Conservation (phyloP, 2,888 invertebrate genomes). For the Sphinx pinastri region DNA sequence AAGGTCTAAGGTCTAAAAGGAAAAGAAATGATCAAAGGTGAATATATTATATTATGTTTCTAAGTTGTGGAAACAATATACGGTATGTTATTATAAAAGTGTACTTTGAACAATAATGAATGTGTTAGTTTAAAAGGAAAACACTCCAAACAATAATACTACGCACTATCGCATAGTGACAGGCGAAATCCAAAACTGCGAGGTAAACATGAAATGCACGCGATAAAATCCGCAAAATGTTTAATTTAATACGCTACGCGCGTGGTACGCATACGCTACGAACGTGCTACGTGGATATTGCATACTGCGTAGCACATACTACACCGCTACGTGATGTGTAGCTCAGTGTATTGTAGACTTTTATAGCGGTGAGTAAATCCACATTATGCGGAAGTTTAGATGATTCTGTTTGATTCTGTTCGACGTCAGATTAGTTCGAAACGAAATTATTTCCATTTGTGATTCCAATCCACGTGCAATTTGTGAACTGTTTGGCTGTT, state of each 20-base stretch:
- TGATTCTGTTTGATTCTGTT: background rate
- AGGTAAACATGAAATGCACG: background rate
- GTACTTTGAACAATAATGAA: background rate
- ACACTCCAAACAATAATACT: background rate
- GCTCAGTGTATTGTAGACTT: constrained; percentile 4
- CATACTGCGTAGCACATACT: background rate
- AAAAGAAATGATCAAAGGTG: no score
- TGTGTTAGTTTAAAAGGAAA: background rate
- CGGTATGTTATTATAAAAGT: no score
- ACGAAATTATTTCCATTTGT: no score
- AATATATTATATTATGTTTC: no score
- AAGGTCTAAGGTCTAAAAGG: no score
- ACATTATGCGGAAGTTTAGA: background rate
- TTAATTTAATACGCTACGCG: constrained; percentile 20
- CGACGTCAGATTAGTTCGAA: background rate
- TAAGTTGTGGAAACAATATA: no score
- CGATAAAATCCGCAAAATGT: constrained; percentile 11
- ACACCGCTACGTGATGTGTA: constrained; percentile 5
- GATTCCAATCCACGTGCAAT: no score
- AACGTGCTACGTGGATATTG: constrained; percentile 11
- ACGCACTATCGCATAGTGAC: background rate
- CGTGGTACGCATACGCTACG: constrained; percentile 18
- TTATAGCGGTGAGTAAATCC: background rate
- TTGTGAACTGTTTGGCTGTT: no score
- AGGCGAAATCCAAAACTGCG: background rate